Evolutionary conservation across 2,888 invertebrate species (phyloP), one percentile per base, ranked within the genome.

Genomic region (Tenthredo scrophulariae): DNA sequence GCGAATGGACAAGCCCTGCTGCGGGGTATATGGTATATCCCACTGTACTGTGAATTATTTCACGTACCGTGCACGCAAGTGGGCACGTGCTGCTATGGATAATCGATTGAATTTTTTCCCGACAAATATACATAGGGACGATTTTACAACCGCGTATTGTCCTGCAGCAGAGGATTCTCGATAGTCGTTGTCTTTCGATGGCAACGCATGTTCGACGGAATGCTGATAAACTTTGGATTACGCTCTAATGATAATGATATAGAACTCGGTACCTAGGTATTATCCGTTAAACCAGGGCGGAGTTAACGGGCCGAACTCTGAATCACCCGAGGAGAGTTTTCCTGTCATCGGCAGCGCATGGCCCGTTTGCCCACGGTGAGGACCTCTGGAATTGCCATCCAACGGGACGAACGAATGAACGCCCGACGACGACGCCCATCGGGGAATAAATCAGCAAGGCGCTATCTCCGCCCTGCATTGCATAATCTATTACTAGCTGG

Each of bases 261-360:
- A 89, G 89, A 89, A 88, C 90, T 91, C 89, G 70, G 54, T 46
- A 84, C 80, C 85, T 89, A 90, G 88, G 92, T 37, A 83, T 83
- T 83, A 83, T 83, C 83, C 65, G 67, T 18, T 37, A 13, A 80
- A 58, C 43, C 26, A 33, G 67, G 83, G 91, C 93, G 93, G 93
- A 93, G 93, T 92, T 91, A 91, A 93, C 92, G 90, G 91, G 92
- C 91, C 91, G 89, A 93, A 93, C 93, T 91, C 93, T 93, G 93
- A 93, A 93, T 93, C 93, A 93, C 93, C 92, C 91, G 89, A 91
- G 91, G 91, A 92, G 93, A 93, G 93, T 93, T 93, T 93, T 93
- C 93, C 93, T 93, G 93, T 93, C 93, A 93, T 89, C 89, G 90
- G 88, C 93, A 93, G 92, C 86, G 88, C 89, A 82, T 84, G 46